Evolutionary conservation across 1,140 invertebrate genomes (phyloP), one percentile per base, ranked within the genome.

Genomic region (Drosophila arawakana): DNA sequence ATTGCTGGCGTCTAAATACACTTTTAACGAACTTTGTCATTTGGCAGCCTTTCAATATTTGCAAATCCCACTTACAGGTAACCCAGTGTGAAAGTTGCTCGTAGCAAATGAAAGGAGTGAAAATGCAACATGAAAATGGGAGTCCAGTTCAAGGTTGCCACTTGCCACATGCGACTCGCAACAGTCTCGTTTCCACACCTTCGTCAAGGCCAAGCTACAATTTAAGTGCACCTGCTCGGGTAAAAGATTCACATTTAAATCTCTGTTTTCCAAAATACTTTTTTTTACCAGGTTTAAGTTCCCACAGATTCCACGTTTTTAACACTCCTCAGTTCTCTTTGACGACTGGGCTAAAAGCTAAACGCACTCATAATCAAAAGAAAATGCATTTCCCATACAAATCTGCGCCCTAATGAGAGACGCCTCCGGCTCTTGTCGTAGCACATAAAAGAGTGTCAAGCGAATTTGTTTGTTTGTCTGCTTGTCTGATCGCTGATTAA

Each of bases 11-110:
- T 78, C 80, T 75, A 75, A 89, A 81, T 85, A 63, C 70, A 75
- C 52, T 81, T 84, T 84, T 78, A 81, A 82, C 72, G 73, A 83
- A 83, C 83, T 86, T 81, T 76, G 74, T 69, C 79, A 72, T 49
- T 63, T 30, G 25, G 47, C 62, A 50, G 58, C 52, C 76, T 73
- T 59, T 44, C 41, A 69, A 59, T 78, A 71, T 60, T 60, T 55
- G 52, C 76, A 70, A 80, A 80, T 80, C 59, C 50, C 60, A 61
- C 63, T 75, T 50, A 54, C 65, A 13, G 18, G 10, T 49, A 62
- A 77, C 66, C 49, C 67, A 70, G 68, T 65, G 83, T 86, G 79
- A 86, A 86, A 86, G 80, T 80, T 69, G 60, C 15, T 11, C n/a
- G 21, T 15, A 41, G 47, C 8, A 49, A 35, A 61, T 34, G 37